Conservation (phyloP, 2,113 vertebrate species). For the Suricata suricatta region DNA sequence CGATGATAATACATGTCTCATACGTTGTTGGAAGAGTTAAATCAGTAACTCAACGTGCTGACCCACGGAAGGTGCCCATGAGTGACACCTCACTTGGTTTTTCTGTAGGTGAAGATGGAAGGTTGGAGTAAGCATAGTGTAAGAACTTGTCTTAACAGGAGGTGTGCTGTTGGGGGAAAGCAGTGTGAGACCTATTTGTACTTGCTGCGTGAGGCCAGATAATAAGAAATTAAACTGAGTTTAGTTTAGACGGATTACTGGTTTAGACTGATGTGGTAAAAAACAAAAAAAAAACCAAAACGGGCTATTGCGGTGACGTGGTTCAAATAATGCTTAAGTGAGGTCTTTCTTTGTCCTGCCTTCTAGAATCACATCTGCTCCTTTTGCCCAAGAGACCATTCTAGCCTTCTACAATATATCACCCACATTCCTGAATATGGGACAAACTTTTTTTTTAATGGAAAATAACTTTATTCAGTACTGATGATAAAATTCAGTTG, state of each 20-base stretch:
- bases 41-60: not conserved
- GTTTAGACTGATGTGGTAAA: not conserved
- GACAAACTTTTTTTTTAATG: not conserved
- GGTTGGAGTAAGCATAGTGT: not conserved
- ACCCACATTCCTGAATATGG: not conserved
- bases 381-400: not conserved
- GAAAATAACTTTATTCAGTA: constrained; percentile 6
- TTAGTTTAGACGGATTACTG: not conserved
- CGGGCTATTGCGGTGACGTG: not conserved
- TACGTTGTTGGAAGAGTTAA: not conserved
- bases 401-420: not conserved
- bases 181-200: not conserved
- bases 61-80: not conserved
- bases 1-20: not conserved
- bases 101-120: not conserved
- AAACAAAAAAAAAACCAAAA: accelerated
- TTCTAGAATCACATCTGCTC: not conserved
- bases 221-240: not conserved
- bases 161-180: not conserved
- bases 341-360: not conserved
- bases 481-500: constrained; percentile 10
- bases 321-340: not conserved
- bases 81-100: not conserved
- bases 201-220: not conserved
- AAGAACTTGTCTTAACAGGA: not conserved